phyloP scores from a whole-genome alignment of 2,113 vertebrate genomes.

The Anas platyrhynchos region DNA sequence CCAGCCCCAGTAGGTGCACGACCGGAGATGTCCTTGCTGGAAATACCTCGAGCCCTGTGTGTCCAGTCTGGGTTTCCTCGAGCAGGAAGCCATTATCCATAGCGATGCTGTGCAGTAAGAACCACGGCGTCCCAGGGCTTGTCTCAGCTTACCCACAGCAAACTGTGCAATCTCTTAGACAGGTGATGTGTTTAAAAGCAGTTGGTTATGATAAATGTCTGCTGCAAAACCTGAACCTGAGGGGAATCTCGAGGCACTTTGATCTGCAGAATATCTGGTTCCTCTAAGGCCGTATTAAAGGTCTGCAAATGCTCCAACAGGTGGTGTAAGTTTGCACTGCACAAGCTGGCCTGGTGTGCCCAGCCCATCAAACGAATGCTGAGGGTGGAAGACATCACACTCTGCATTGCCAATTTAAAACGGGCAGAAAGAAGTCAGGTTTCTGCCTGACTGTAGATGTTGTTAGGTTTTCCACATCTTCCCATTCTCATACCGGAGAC shows the following conservation, averaged over 20 bases:
- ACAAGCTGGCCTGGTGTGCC: neutral
- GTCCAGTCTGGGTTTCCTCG: neutral
- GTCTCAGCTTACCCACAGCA: neutral
- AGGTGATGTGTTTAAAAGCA: neutral
- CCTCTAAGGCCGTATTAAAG: neutral
- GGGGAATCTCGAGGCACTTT: neutral
- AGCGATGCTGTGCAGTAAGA: neutral
- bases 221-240: neutral
- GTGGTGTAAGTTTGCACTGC: neutral
- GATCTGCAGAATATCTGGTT: neutral
- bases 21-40: neutral
- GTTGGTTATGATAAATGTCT: fast-evolving
- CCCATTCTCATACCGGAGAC: neutral
- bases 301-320: neutral
- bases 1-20: neutral
- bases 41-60: neutral
- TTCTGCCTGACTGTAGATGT: neutral
- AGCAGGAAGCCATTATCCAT: neutral
- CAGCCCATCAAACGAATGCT: neutral
- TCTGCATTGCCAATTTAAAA: neutral
- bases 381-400: neutral
- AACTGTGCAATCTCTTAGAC: neutral
- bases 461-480: neutral
- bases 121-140: fast-evolving
- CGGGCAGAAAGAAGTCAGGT: neutral